Conservation (phyloP, 2,797 vertebrate species). For the Allobates femoralis region DNA sequence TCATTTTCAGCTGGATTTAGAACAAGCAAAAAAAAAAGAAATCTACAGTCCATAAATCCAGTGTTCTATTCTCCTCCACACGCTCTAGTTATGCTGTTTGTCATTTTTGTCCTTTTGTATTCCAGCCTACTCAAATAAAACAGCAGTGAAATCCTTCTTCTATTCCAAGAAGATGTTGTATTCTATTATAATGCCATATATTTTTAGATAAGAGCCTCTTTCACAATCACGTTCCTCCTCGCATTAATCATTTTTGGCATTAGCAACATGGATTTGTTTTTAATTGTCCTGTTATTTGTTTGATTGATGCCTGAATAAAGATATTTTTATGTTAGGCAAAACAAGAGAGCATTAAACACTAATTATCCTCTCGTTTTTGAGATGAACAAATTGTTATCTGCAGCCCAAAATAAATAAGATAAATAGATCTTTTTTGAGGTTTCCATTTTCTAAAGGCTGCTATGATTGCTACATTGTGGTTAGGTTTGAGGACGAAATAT, state of each 20-base stretch:
- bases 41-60: neutral
- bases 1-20: neutral
- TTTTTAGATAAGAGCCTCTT: conserved; percentile 30
- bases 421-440: neutral
- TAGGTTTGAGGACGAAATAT: neutral
- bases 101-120: neutral
- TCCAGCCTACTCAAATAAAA: neutral
- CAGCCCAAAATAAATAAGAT: conserved; percentile 24
- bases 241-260: conserved; percentile 49
- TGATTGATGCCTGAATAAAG: conserved; percentile 48
- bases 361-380: conserved; percentile 22
- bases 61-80: neutral
- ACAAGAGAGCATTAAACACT: conserved; percentile 33
- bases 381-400: conserved; percentile 5
- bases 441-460: neutral
- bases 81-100: neutral
- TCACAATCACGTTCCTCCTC: conserved; percentile 10
- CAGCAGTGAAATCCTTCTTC: neutral
- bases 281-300: conserved; percentile 48
- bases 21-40: neutral
- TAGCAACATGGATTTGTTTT: conserved; percentile 18
- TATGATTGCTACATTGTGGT: neutral
- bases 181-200: conserved; percentile 10
- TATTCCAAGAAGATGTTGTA: conserved; percentile 3
- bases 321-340: conserved; percentile 33